phyloP scores from a whole-genome alignment of 2,888 invertebrate species.

The Tetrapedia diversipes region DNA sequence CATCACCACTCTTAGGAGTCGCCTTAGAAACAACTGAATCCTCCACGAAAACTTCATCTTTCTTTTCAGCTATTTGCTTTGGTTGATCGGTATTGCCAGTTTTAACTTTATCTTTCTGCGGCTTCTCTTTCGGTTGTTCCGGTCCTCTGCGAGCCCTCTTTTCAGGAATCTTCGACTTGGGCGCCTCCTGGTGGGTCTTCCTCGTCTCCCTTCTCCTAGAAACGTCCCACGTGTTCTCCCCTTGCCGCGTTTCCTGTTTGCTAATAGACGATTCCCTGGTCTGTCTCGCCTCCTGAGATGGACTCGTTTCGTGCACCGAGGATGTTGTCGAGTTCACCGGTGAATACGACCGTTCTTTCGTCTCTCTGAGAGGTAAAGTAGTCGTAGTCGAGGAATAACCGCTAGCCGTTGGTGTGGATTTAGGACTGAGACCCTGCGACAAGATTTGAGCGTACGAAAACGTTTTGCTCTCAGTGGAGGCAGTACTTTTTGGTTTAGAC shows the following conservation, averaged over 20 bases:
- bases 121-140: constrained; percentile 30
- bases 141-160: constrained; percentile 49
- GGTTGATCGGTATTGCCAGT: neutral
- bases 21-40: neutral
- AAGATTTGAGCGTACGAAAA: constrained; percentile 90
- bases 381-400: neutral
- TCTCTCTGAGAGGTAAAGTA: constrained; percentile 26
- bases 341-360: constrained; percentile 65
- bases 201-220: constrained; percentile 70
- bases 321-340: constrained; percentile 40
- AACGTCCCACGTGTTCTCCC: constrained; percentile 69
- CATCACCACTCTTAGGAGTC: neutral
- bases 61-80: constrained; percentile 15
- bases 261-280: constrained; percentile 17
- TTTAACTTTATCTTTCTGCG: constrained; percentile 51
- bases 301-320: constrained; percentile 61
- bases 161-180: constrained; percentile 51
- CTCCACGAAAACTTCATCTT: constrained; percentile 15
- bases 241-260: constrained; percentile 46
- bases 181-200: constrained; percentile 53
- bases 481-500: neutral
- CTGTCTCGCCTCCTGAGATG: constrained; percentile 46
- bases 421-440: constrained; percentile 85
- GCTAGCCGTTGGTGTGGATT: constrained; percentile 78
- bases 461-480: constrained; percentile 64